Evolutionary conservation across 1,140 invertebrate genomes (phyloP).

Genomic region (Drosophila nebulosa): DNA sequence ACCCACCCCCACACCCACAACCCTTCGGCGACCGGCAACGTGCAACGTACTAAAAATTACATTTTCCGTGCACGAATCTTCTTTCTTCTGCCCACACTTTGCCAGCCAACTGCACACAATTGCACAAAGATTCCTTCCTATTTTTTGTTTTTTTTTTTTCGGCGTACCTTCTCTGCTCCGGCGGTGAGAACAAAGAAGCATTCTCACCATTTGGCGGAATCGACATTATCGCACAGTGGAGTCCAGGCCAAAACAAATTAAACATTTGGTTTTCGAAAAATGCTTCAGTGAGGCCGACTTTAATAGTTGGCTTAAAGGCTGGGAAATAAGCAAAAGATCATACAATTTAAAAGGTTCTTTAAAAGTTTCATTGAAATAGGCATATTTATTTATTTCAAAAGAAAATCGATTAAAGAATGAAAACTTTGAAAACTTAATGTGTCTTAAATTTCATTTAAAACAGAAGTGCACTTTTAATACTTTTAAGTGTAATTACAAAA

Average conservation of each 20-base stretch:
- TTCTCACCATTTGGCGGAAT: constrained; percentile 26
- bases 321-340: no score
- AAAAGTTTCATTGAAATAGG: no score
- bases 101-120: constrained; percentile 66
- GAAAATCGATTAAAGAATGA: no score
- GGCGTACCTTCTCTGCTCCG: constrained; percentile 32
- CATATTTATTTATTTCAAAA: no score
- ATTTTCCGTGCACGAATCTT: constrained; percentile 73
- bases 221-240: constrained; percentile 37
- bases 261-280: not conserved
- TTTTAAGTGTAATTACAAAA: no score
- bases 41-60: constrained; percentile 73
- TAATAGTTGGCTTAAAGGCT: no score
- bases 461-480: no score
- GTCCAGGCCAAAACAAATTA: not conserved
- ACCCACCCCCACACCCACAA: not conserved
- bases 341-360: no score
- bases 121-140: constrained; percentile 62
- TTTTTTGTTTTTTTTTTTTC: no score
- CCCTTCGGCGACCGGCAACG: constrained; percentile 23
- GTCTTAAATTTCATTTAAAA: no score
- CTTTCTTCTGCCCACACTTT: constrained; percentile 30
- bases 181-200: constrained; percentile 14
- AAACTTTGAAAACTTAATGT: no score
- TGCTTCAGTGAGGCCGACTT: not conserved